Percentiles rank a stretch among this genome's conserved stretches.
phyloP scores from a whole-genome alignment of 2,797 vertebrate genomes.

The Mormyrus hasselquistii region DNA sequence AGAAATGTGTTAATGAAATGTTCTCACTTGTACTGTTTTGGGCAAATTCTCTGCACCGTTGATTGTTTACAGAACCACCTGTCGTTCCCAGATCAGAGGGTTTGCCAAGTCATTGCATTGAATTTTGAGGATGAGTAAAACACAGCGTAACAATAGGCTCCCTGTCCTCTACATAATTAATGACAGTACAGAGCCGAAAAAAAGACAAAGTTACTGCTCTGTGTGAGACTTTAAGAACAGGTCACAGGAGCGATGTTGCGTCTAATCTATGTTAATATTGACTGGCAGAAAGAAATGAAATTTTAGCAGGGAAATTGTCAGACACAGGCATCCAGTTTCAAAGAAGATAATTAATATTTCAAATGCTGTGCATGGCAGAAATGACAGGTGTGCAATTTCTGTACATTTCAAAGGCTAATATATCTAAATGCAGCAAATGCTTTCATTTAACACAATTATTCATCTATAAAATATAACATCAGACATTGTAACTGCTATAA shows the following conservation, averaged over 20 bases:
- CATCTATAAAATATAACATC: not conserved
- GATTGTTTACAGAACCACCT: not conserved
- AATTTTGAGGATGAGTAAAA: not conserved
- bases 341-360: not conserved
- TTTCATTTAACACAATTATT: not conserved
- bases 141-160: not conserved
- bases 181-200: not conserved
- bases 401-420: not conserved
- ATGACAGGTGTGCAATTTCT: not conserved
- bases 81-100: not conserved
- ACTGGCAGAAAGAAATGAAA: not conserved
- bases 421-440: not conserved
- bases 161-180: not conserved
- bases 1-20: not conserved
- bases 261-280: not conserved
- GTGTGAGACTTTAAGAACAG: not conserved
- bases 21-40: not conserved
- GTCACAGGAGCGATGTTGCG: not conserved
- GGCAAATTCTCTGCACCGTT: not conserved
- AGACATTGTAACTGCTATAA: not conserved
- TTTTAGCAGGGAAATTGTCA: not conserved
- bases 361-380: not conserved
- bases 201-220: not conserved
- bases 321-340: not conserved
- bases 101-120: not conserved